Conservation (phyloP, 2,797 vertebrate species). For the Ptychobarbus kaznakovi region DNA sequence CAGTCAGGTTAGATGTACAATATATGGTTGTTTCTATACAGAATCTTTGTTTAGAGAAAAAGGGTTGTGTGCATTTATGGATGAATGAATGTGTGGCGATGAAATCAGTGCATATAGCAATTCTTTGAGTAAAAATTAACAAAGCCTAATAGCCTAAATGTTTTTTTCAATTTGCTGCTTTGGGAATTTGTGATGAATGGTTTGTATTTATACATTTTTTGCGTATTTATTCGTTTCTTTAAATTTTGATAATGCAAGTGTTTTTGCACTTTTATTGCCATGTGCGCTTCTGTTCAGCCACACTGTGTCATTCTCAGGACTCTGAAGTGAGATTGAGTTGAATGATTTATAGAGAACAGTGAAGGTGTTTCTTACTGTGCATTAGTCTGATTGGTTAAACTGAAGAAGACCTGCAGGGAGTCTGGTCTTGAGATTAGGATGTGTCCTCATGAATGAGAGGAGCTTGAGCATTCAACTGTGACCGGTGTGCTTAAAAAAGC, state of each 20-base stretch:
- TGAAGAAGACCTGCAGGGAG: slow-evolving; percentile 1
- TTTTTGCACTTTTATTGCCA: background rate
- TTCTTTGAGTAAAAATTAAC: no score
- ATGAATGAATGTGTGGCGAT: background rate
- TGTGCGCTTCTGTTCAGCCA: background rate
- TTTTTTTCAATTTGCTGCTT: no score
- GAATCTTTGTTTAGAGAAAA: background rate
- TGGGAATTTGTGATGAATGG: background rate
- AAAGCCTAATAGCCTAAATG: no score
- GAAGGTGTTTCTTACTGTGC: slow-evolving; percentile 67
- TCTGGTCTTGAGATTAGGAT: background rate
- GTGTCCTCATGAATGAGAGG: background rate
- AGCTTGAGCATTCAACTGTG: background rate
- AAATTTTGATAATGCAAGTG: background rate
- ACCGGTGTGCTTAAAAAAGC: background rate
- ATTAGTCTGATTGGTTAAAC: slow-evolving; percentile 53
- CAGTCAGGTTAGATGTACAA: background rate
- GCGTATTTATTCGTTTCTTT: background rate
- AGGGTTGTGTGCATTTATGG: background rate
- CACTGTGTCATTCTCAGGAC: slow-evolving; percentile 31
- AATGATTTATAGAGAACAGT: slow-evolving; percentile 73
- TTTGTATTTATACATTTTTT: no score
- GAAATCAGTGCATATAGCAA: background rate
- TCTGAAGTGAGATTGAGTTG: slow-evolving; percentile 58
- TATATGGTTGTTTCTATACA: background rate